These are phyloP conservation scores for Hartigia nigra DNA, from an alignment of 2,888 invertebrate genomes.

Conservation along the genomic window DNA sequence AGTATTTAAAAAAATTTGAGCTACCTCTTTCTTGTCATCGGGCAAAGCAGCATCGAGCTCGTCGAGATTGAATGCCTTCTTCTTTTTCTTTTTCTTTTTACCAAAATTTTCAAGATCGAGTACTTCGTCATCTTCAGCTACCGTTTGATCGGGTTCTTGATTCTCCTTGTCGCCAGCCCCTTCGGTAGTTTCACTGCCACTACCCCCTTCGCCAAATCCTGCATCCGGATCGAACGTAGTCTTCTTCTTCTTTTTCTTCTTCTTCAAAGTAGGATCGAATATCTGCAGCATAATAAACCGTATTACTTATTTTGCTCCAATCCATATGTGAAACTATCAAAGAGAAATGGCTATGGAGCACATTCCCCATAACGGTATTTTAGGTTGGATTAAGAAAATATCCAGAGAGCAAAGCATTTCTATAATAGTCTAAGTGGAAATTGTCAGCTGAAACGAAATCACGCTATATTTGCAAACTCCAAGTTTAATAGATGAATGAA, in stretches of 20 bases:
- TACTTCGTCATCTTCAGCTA: constrained; percentile 76
- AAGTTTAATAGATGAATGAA: too few relatives aligned
- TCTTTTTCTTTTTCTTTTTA: constrained; percentile 93
- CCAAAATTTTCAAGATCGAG: constrained; percentile 87
- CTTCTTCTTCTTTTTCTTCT: constrained; percentile 98
- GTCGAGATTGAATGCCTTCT: constrained; percentile 87
- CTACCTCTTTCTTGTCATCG: constrained; percentile 72
- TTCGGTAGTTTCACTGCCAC: constrained; percentile 72
- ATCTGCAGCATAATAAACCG: constrained; percentile 68
- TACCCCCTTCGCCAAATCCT: constrained; percentile 75
- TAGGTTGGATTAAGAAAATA: neutral
- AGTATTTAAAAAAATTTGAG: constrained; percentile 27
- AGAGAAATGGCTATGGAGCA: too few relatives aligned
- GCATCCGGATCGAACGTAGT: constrained; percentile 92
- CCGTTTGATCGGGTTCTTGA: constrained; percentile 62
- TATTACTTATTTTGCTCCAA: neutral
- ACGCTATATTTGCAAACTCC: too few relatives aligned
- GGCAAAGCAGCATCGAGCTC: constrained; percentile 85
- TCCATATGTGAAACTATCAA: too few relatives aligned
- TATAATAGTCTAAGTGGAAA: neutral
- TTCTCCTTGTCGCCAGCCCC: constrained; percentile 68
- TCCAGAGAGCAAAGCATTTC: neutral
- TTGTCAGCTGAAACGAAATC: neutral
- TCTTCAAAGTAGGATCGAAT: constrained; percentile 86
- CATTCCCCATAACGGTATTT: neutral